Evolutionary conservation across 2,888 invertebrate genomes (phyloP).

Genomic region (Eubasilissa splendida): DNA sequence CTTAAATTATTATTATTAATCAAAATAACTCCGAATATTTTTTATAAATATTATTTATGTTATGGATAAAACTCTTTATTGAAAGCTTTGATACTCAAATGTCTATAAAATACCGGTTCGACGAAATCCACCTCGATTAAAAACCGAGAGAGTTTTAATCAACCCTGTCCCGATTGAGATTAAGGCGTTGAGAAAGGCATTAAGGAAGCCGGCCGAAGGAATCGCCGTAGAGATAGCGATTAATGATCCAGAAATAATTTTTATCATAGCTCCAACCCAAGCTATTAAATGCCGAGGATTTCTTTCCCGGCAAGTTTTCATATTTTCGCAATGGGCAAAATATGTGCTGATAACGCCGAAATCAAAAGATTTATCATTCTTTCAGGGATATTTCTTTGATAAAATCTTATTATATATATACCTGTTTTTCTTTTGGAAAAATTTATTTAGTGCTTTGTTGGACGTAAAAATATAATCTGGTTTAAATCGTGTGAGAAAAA

Average conservation of each 20-base stretch:
- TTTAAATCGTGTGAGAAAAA: no score
- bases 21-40: no score
- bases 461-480: no score
- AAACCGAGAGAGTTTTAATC: background rate
- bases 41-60: no score
- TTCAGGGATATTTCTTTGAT: background rate
- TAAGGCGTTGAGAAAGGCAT: slow-evolving; percentile 28
- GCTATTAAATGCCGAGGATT: slow-evolving; percentile 2
- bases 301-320: background rate
- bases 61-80: no score
- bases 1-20: no score
- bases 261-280: slow-evolving; percentile 17
- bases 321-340: slow-evolving; percentile 6
- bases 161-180: slow-evolving; percentile 17
- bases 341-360: slow-evolving; percentile 4
- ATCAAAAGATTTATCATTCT: background rate
- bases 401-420: background rate
- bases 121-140: no score
- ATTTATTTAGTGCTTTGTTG: no score
- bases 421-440: no score
- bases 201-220: slow-evolving; percentile 17
- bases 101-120: no score
- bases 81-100: no score
- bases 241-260: slow-evolving; percentile 40
- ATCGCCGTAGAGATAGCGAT: slow-evolving; percentile 2